Base-by-base conservation (phyloP, 1,140 invertebrate species). In the Tyrophagus putrescentiae region DNA sequence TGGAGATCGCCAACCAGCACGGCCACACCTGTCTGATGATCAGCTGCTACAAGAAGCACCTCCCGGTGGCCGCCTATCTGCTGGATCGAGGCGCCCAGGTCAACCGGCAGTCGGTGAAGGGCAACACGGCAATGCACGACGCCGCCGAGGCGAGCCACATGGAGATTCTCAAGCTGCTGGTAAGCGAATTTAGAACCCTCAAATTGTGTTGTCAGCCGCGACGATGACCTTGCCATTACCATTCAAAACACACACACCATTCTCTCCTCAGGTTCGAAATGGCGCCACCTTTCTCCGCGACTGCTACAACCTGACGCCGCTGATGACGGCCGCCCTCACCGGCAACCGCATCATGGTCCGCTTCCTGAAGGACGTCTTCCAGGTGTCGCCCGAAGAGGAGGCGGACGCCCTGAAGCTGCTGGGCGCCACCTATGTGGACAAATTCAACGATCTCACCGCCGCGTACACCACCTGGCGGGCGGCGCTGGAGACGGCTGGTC, bases 1-100 rank as follows among this genome's bases (percentile, higher is more conserved):
- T 91, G 68, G 87, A 91, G 75, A 80, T 89, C 67, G 84, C 87
- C 13, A 93, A 93, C 72, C 77, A 84, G 48, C 87, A 91, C 70
- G 88, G 87, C 3, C 91, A 97, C 73, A 95, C 92, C 13, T 95
- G 90, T 44, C 74, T 96, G 31, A 95, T 95, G 92, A 95, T 95
- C 57, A 87, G 89, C 13, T 95, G 91, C 73, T 96, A 92, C 73
- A 92, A 92, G 74, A 87, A 89, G 18, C 88, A 93, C 71, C 80
- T 82, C 62, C 77, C 78, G 67, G 91, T 94, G 66, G 86, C 86
- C 6, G 83, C 84, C 69, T 94, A 85, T 73, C 76, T 95, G 45
- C 77, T 96, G 6, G 78, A 81, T 29, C 71, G 87, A 31, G 91
- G 90, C 4, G 82, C 91, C 71, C 85, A 93, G 0, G 93, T 96